phyloP scores from a whole-genome alignment of 2,888 invertebrate species.

The Pollenia amentaria region DNA sequence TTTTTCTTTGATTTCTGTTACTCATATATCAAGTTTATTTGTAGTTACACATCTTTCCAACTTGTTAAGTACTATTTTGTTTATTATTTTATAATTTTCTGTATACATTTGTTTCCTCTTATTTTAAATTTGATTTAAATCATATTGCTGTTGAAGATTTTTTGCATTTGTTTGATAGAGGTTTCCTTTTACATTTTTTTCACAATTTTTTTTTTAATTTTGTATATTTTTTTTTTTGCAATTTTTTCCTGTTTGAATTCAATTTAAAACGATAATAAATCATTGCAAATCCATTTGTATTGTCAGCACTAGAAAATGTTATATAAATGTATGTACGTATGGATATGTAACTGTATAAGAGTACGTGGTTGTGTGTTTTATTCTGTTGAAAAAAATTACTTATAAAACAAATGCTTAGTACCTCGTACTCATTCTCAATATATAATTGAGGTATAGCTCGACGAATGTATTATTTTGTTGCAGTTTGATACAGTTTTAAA shows the following conservation, averaged over 20 bases:
- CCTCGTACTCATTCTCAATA: not conserved
- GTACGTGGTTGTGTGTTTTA: not conserved
- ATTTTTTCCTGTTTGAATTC: slow-evolving; percentile 76
- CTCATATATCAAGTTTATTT: slow-evolving; percentile 31
- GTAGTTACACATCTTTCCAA: slow-evolving; percentile 9
- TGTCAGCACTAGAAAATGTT: slow-evolving; percentile 79
- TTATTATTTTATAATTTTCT: slow-evolving; percentile 50
- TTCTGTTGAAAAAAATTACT: not conserved
- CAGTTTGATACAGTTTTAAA: slow-evolving; percentile 39
- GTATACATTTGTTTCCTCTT: slow-evolving; percentile 7
- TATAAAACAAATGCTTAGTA: slow-evolving; percentile 35
- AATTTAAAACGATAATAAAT: slow-evolving; percentile 83
- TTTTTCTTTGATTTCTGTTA: not conserved
- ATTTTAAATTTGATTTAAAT: slow-evolving; percentile 68
- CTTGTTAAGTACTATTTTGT: slow-evolving; percentile 43
- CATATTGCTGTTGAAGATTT: slow-evolving; percentile 57
- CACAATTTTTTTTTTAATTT: slow-evolving; percentile 15
- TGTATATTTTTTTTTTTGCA: not conserved
- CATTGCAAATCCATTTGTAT: slow-evolving; percentile 83
- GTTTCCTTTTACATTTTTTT: slow-evolving; percentile 38
- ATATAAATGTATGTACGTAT: not conserved
- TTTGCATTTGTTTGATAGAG: slow-evolving; percentile 32
- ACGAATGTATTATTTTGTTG: slow-evolving; percentile 31
- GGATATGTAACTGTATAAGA: not conserved
- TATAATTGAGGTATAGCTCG: slow-evolving; percentile 30